These are phyloP conservation scores for Tetrao urogallus DNA, from an alignment of 2,113 vertebrate species.

Conservation along the genomic window DNA sequence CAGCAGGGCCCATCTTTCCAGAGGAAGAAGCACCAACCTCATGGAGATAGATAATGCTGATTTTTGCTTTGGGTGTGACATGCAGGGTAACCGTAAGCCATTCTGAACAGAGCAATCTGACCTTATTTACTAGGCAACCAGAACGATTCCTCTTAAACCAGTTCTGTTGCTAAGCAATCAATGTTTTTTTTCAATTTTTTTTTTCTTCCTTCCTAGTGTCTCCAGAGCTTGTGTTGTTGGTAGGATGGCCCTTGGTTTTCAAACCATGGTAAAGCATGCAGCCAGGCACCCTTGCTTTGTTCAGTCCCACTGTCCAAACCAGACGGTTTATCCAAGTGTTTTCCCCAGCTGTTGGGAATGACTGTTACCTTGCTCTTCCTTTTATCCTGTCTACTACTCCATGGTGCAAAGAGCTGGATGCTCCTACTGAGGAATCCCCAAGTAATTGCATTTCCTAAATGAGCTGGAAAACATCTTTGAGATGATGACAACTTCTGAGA, in stretches of 20 bases:
- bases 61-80: not conserved
- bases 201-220: not conserved
- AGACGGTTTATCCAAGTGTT: not conserved
- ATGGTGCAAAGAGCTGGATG: not conserved
- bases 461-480: not conserved
- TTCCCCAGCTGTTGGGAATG: not conserved
- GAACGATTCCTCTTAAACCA: constrained; percentile 4
- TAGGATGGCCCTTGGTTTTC: not conserved
- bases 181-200: constrained; percentile 2
- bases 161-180: constrained; percentile 23
- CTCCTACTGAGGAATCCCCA: not conserved
- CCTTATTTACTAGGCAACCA: constrained; percentile 29
- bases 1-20: not conserved
- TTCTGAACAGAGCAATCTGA: not conserved
- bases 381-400: not conserved
- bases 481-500: not conserved
- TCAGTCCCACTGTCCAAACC: not conserved
- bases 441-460: not conserved
- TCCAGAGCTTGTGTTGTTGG: not conserved
- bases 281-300: not conserved
- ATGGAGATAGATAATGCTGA: not conserved
- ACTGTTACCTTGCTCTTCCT: not conserved
- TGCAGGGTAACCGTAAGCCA: not conserved
- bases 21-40: not conserved
- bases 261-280: not conserved